phyloP scores from a whole-genome alignment of 2,113 vertebrate genomes.

The Opisthocomus hoazin region DNA sequence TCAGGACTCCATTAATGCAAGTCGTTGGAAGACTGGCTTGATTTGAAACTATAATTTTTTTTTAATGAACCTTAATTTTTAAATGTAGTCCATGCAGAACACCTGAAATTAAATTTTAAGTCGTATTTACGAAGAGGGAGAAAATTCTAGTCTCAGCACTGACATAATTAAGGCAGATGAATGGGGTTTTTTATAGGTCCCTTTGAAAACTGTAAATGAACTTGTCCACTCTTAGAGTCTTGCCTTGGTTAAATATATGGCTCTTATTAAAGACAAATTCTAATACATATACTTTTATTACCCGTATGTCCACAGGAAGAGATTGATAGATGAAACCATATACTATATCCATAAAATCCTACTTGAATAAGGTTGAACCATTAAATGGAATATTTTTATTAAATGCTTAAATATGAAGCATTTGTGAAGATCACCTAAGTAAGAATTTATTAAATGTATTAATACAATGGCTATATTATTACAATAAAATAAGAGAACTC shows the following conservation, averaged over 20 bases:
- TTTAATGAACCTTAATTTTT: conserved; percentile 57
- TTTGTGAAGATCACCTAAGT: conserved; percentile 17
- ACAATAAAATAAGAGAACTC: neutral
- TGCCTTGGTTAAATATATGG: conserved; percentile 63
- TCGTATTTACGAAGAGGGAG: conserved; percentile 58
- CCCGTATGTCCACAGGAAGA: conserved; percentile 38
- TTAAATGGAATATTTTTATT: conserved; percentile 57
- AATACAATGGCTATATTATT: neutral
- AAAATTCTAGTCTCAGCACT: conserved; percentile 51
- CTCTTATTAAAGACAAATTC: conserved; percentile 68
- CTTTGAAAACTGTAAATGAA: conserved; percentile 63
- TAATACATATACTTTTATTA: conserved; percentile 67
- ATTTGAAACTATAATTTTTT: conserved; percentile 45
- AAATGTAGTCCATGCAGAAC: conserved; percentile 46
- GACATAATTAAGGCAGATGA: conserved; percentile 64
- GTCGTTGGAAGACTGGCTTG: neutral
- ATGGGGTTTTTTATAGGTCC: conserved; percentile 48
- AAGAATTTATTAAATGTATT: conserved; percentile 36
- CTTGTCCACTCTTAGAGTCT: conserved; percentile 30
- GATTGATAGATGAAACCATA: conserved; percentile 49
- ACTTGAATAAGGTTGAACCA: neutral
- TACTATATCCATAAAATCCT: conserved; percentile 64
- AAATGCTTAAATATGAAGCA: conserved; percentile 15
- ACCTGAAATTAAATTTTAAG: conserved; percentile 66
- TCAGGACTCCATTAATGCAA: conserved; percentile 13